phyloP scores from a whole-genome alignment of 2,113 vertebrate species.

The Peromyscus maniculatus region DNA sequence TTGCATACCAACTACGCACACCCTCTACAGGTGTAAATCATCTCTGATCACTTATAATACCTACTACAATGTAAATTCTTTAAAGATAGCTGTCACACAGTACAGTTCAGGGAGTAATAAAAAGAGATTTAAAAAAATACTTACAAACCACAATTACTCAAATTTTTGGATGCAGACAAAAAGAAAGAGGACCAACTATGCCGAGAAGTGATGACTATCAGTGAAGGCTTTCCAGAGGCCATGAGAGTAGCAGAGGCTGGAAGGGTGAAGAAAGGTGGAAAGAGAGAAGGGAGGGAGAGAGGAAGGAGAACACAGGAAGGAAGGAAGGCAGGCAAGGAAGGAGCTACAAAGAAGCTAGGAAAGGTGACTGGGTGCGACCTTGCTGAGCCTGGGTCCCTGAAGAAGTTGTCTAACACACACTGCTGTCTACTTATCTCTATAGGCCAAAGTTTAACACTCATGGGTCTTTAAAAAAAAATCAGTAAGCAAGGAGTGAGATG shows the following conservation, averaged over 20 bases:
- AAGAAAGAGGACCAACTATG: neutral
- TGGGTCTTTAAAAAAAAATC: neutral
- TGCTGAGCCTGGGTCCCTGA: neutral
- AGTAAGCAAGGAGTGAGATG: neutral
- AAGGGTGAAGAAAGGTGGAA: neutral
- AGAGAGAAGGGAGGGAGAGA: neutral
- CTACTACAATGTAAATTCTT: neutral
- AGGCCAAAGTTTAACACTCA: neutral
- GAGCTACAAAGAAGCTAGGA: neutral
- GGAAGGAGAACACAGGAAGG: neutral
- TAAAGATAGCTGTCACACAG: neutral
- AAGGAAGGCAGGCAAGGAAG: no score
- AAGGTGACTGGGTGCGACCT: neutral
- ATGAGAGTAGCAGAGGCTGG: neutral
- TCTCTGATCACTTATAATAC: neutral
- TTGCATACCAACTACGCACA: no score
- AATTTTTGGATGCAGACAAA: neutral
- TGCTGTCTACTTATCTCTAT: neutral
- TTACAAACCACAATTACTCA: neutral
- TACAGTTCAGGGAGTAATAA: neutral
- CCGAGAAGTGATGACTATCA: neutral
- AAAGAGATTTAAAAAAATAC: neutral
- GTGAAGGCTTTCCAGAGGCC: neutral
- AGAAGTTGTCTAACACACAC: neutral
- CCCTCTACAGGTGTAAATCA: neutral